phyloP scores from a whole-genome alignment of 2,797 vertebrate species.

The Malacoctenus gilli region DNA sequence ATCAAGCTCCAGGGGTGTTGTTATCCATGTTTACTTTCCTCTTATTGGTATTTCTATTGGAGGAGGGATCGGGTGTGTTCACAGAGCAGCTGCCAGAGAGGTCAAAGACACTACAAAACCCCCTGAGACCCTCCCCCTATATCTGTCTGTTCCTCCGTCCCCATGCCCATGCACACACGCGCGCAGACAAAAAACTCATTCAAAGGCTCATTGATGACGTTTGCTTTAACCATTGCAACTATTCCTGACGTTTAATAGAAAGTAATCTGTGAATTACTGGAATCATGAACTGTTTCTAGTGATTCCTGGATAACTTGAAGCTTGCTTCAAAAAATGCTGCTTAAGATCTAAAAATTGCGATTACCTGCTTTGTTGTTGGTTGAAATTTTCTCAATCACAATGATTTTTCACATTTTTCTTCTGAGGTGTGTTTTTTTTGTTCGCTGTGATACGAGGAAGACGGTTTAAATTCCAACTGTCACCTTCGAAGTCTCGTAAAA shows the following conservation, averaged over 20 bases:
- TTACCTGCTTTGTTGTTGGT: too few relatives aligned
- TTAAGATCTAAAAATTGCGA: too few relatives aligned
- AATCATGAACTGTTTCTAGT: too few relatives aligned
- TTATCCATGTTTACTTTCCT: constrained; percentile 40
- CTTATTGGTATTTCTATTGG: constrained; percentile 45
- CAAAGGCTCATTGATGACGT: not conserved
- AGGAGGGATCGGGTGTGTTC: constrained; percentile 22
- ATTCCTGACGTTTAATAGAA: constrained; percentile 28
- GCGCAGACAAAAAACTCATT: not conserved
- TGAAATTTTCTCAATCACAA: not conserved
- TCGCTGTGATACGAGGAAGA: constrained; percentile 1
- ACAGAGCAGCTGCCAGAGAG: constrained; percentile 53
- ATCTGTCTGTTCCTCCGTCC: constrained; percentile 33
- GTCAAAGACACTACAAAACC: constrained; percentile 50
- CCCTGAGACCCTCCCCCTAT: constrained; percentile 37
- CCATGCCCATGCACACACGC: constrained; percentile 1
- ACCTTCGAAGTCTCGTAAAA: constrained; percentile 3
- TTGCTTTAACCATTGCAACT: not conserved
- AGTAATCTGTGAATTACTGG: too few relatives aligned
- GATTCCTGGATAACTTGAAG: too few relatives aligned
- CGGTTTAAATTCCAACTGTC: constrained; percentile 1
- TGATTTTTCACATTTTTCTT: not conserved
- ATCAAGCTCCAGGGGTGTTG: constrained; percentile 51
- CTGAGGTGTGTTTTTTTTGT: not conserved
- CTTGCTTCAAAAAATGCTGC: too few relatives aligned